Percentiles rank a stretch among this genome's conserved stretches.
These are phyloP conservation scores for Euschistus heros DNA, from an alignment of 1,140 invertebrate species.

Conservation along the genomic window DNA sequence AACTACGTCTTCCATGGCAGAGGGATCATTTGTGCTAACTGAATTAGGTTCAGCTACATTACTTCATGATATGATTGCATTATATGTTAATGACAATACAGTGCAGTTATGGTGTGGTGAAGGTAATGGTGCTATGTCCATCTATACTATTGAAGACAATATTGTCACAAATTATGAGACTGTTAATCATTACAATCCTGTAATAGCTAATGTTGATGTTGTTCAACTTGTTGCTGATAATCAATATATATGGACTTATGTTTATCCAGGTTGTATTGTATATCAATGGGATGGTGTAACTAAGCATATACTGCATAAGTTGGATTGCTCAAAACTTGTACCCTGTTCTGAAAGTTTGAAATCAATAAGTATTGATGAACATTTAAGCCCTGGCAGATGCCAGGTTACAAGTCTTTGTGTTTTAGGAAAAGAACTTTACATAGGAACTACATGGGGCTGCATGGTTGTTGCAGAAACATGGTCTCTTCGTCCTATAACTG, in stretches of 20 bases:
- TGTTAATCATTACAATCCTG: slow-evolving; percentile 46
- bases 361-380: slow-evolving; percentile 83
- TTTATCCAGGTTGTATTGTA: slow-evolving; percentile 63
- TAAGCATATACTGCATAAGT: slow-evolving; percentile 58
- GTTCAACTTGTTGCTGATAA: slow-evolving; percentile 44
- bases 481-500: slow-evolving; percentile 71
- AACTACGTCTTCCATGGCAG: slow-evolving; percentile 47
- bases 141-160: slow-evolving; percentile 50
- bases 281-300: slow-evolving; percentile 68
- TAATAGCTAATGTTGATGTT: slow-evolving; percentile 49
- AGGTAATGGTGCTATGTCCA: slow-evolving; percentile 56
- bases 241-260: slow-evolving; percentile 63
- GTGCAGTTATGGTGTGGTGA: slow-evolving; percentile 68
- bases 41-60: slow-evolving; percentile 56
- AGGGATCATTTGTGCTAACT: slow-evolving; percentile 62
- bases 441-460: slow-evolving; percentile 87
- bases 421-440: slow-evolving; percentile 60
- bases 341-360: slow-evolving; percentile 85
- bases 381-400: slow-evolving; percentile 64
- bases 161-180: slow-evolving; percentile 49
- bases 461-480: slow-evolving; percentile 73
- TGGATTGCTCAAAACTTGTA: slow-evolving; percentile 84
- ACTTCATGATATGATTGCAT: slow-evolving; percentile 46
- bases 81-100: slow-evolving; percentile 30
- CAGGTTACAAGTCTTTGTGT: slow-evolving; percentile 70